Percentiles rank a stretch among this genome's conserved stretches.
These are phyloP conservation scores for Andrena bucephala DNA, from an alignment of 2,888 invertebrate species.

Conservation along the genomic window DNA sequence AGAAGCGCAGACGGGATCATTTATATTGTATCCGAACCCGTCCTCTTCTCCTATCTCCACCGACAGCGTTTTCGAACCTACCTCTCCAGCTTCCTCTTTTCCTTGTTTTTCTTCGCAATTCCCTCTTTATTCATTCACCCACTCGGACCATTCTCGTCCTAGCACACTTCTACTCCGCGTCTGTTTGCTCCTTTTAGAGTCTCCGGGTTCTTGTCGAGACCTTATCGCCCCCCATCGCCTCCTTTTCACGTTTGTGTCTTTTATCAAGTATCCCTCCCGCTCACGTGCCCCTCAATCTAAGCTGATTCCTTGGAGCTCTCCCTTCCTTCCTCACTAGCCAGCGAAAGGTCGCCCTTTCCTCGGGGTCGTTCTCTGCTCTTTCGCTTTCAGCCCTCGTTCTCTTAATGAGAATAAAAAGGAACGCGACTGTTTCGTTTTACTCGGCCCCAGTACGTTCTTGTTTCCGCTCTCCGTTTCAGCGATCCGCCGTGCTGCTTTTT, in stretches of 20 bases:
- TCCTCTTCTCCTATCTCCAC: slow-evolving; percentile 62
- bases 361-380: slow-evolving; percentile 2
- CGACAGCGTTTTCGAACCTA: slow-evolving; percentile 42
- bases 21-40: slow-evolving; percentile 81
- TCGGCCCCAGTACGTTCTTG: slow-evolving; percentile 21
- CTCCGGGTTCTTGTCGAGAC: slow-evolving; percentile 9
- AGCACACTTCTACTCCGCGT: neutral
- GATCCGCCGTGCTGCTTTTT: neutral
- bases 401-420: slow-evolving; percentile 37
- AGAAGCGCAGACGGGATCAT: slow-evolving; percentile 78
- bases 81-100: slow-evolving; percentile 5
- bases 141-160: neutral
- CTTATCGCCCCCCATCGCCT: slow-evolving; percentile 12
- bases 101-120: slow-evolving; percentile 6
- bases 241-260: slow-evolving; percentile 22
- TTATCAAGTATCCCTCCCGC: slow-evolving; percentile 7
- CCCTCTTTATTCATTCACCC: neutral
- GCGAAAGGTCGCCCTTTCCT: neutral
- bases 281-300: slow-evolving; percentile 12
- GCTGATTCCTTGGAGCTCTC: slow-evolving; percentile 12
- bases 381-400: slow-evolving; percentile 21
- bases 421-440: slow-evolving; percentile 16
- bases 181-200: slow-evolving; percentile 3
- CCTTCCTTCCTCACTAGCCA: neutral
- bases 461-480: slow-evolving; percentile 2